A percentile compares a stretch with the other conserved stretches of the same genome.
These are phyloP conservation scores for Calameuta idolon DNA, from an alignment of 2,888 invertebrate genomes.

Conservation along the genomic window DNA sequence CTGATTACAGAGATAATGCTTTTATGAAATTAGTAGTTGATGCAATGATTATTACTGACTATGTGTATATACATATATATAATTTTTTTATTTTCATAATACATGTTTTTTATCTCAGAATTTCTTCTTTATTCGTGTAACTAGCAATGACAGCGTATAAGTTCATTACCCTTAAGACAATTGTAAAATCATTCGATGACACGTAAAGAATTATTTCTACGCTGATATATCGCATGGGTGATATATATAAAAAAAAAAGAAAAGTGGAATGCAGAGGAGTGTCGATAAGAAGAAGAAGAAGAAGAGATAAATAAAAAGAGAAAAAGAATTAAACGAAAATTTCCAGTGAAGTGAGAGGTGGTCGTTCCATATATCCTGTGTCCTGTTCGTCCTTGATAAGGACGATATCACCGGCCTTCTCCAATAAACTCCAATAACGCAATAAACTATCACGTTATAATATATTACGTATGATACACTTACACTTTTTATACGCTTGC, in stretches of 20 bases:
- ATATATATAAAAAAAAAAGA: neutral
- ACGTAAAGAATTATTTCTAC: neutral
- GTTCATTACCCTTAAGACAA: neutral
- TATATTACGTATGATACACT: neutral
- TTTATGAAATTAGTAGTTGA: neutral
- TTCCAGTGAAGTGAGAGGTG: neutral
- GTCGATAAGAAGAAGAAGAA: neutral
- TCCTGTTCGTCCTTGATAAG: neutral
- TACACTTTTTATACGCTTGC: neutral
- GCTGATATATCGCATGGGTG: neutral
- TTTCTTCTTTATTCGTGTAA: neutral
- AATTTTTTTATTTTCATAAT: neutral
- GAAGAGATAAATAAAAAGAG: no score
- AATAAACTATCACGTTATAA: neutral
- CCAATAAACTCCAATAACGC: neutral
- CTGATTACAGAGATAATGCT: neutral
- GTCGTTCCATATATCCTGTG: neutral
- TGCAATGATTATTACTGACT: neutral
- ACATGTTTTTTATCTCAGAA: neutral
- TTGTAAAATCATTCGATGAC: neutral
- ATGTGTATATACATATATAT: neutral
- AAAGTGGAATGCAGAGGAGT: neutral
- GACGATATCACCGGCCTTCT: neutral
- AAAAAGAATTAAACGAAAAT: neutral
- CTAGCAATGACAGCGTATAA: neutral